These are phyloP conservation scores for Echinops telfairi DNA, from an alignment of 2,113 vertebrate genomes.

Conservation along the genomic window DNA sequence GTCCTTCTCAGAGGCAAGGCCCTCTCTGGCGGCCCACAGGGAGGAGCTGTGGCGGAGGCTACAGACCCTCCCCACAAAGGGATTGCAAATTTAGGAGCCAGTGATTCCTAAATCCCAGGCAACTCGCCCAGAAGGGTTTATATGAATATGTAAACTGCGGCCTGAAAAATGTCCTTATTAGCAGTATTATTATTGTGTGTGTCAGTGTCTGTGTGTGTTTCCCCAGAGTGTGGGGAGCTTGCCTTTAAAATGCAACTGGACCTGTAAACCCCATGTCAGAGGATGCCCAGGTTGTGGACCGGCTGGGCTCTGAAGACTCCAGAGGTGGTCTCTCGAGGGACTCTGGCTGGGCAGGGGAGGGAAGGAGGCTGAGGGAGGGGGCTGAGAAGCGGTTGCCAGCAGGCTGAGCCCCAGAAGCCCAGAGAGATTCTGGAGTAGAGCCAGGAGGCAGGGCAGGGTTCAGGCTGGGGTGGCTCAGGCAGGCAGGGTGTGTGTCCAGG, in stretches of 20 bases:
- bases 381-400: background rate
- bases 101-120: conserved; percentile 18
- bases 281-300: background rate
- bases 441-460: background rate
- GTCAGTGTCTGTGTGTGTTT: background rate
- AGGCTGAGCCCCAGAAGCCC: background rate
- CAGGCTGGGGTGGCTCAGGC: conserved; percentile 25
- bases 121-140: conserved; percentile 22
- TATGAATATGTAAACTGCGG: background rate
- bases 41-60: background rate
- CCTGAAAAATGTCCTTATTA: background rate
- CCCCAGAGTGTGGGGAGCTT: background rate
- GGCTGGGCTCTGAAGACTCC: background rate
- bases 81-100: background rate
- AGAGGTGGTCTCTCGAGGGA: background rate
- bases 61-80: background rate
- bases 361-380: background rate
- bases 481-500: background rate
- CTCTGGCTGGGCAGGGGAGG: conserved; percentile 4
- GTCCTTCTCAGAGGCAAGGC: no score
- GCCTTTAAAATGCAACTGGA: background rate
- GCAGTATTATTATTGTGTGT: background rate
- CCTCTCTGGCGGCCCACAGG: background rate
- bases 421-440: background rate
- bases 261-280: background rate